These are phyloP conservation scores for Homarus gammarus DNA, from an alignment of 2,888 invertebrate genomes.

Conservation along the genomic window DNA sequence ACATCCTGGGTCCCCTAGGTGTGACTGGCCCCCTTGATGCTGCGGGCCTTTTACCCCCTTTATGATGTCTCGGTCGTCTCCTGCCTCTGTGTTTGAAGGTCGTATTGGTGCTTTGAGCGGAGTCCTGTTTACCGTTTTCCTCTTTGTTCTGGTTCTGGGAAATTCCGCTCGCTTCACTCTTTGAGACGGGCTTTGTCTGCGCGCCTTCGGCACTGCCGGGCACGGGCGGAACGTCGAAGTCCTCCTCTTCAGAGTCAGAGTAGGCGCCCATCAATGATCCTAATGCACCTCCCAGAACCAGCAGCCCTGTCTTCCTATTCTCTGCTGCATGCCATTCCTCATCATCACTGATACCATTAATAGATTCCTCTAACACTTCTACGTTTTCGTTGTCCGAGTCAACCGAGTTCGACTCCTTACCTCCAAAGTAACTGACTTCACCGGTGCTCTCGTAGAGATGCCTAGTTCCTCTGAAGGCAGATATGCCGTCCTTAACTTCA, in stretches of 20 bases:
- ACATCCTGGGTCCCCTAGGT: background rate
- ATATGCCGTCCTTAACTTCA: conserved; percentile 44
- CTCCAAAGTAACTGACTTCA: conserved; percentile 64
- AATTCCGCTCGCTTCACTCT: background rate
- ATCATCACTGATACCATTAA: conserved; percentile 65
- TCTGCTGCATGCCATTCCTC: conserved; percentile 55
- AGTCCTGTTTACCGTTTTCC: background rate
- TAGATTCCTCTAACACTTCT: background rate
- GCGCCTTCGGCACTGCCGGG: background rate
- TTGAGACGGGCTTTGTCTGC: background rate
- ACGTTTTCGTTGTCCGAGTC: background rate
- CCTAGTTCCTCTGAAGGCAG: conserved; percentile 59
- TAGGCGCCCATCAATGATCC: conserved; percentile 83
- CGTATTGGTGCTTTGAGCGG: background rate
- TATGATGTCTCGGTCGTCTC: conserved; percentile 34
- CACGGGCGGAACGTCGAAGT: background rate
- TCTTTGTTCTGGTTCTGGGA: too few relatives aligned
- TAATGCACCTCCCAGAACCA: conserved; percentile 79
- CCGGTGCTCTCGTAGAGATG: conserved; percentile 65
- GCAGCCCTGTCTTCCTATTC: background rate
- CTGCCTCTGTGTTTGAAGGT: background rate
- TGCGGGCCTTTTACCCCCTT: conserved; percentile 50
- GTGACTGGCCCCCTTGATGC: conserved; percentile 63
- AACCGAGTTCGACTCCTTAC: background rate
- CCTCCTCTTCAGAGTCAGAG: conserved; percentile 81